Base-by-base conservation (phyloP, 30 jellyfish, hydroid and myxozoan species). In the Clytia hemisphaerica region DNA sequence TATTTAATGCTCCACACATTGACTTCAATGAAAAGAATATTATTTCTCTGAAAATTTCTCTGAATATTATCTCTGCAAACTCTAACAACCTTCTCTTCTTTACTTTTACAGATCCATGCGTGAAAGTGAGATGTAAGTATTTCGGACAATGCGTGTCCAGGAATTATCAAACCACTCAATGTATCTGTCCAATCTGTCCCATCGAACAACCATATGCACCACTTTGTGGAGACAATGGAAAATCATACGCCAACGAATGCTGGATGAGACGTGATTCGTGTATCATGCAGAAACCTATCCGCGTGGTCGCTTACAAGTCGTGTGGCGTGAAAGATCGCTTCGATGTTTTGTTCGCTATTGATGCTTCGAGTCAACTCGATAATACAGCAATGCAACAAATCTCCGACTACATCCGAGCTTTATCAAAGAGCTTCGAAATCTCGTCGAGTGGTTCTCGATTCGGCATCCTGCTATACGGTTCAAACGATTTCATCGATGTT, bases 201-300 rank as follows among this genome's bases (percentile, higher is more conserved):
- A 89, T 75, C 71, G 38, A 45, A 0, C 79, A 47, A 2, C 69
- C 49, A 6, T 88, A 88, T 50, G 32, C 75, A 1, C 84, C 92
- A 2, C 26, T 88, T 0, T 88, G 97, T 59, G 97, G 93, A 21
- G 78, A 83, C 75, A 92, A 88, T 75, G 94, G 94, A 5, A 45
- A 61, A 28, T 73, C 94, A 29, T 71, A 79, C 61, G 94, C 97
- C 21, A 88, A 83, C 59, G 89, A 75, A 48, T 88, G 97, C 75
- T 71, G 94, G 92, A 40, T 71, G 72, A 37, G 38, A 10, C 89
- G 72, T 31, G 90, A 88, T 45, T 53, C 82, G 22, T 88, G 97
- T 49, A n/a, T 61, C 1, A 47, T 38, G 62, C 77, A 78, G 37
- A 55, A 49, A 66, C 2, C 30, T n/a, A 72, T 85, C 4, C 42